Base-by-base conservation (phyloP, 2,113 vertebrate genomes). In the Trachemys scripta region DNA sequence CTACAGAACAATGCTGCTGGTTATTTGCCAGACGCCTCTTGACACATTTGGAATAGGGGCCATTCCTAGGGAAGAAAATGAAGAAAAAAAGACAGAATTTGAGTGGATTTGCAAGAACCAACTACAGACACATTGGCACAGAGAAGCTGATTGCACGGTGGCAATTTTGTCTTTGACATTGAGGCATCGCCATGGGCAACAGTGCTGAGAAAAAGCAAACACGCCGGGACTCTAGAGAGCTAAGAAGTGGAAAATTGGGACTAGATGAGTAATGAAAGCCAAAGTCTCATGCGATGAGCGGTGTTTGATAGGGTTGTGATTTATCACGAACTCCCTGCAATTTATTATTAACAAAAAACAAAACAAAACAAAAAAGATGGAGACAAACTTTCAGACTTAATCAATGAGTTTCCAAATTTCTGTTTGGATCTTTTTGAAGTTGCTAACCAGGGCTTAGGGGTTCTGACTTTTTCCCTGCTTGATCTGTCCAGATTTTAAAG, bases 1-100 rank as follows among this genome's bases (percentile, higher is more conserved):
- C 47, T 49, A 24, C 0, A 3, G 80, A 62, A 42, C 0, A 5
- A 8, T 3, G 75, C 1, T 57, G 82, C 4, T 50, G 27, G 57
- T 47, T 14, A 82, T 4, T 6, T 91, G 62, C 24, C 51, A 45
- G 69, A 7, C 2, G n/a, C 0, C 19, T 47, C 10, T 50, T 53
- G 0, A 35, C 53, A 4, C 11, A 79, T n/a, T n/a, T 80, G 87
- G n/a, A 50, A 19, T 3, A 4, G 1, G 8, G 10, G 12, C 87
- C 1, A 5, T 38, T 80, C 8, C 45, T 88, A 85, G 79, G 81
- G 75, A 35, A 10, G 25, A 10, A 57, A 25, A 92, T 75, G 11
- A 50, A 50, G 20, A 54, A 35, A 38, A 29, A 88, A 88, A 54
- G 89, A 50, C 16, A 54, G 10, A 49, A 3, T 24, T 2, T 1